These are phyloP conservation scores for Erpetoichthys calabaricus DNA, from an alignment of 2,797 vertebrate species.

Conservation along the genomic window DNA sequence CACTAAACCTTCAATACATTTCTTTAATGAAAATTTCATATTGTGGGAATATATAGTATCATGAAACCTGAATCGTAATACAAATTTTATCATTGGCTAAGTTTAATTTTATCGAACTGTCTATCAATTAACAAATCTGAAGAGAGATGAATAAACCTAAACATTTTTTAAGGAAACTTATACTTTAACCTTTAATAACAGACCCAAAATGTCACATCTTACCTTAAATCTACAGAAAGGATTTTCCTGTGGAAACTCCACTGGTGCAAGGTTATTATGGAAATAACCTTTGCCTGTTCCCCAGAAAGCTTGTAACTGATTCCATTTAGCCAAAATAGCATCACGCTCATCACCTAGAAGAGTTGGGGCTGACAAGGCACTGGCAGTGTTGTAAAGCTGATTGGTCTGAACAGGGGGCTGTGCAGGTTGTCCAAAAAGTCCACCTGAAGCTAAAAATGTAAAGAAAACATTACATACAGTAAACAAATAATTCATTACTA, in stretches of 20 bases:
- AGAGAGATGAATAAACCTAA: neutral
- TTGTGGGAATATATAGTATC: too few relatives aligned
- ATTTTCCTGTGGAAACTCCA: conserved; percentile 91
- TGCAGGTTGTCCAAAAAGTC: conserved; percentile 68
- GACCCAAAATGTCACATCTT: conserved; percentile 5
- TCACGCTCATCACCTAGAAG: conserved; percentile 90
- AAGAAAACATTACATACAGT: conserved; percentile 2
- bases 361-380: conserved; percentile 80
- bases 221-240: conserved; percentile 97
- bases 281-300: conserved; percentile 92
- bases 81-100: too few relatives aligned
- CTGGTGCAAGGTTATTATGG: conserved; percentile 73
- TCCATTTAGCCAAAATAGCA: conserved; percentile 91
- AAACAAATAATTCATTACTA: rapidly evolving
- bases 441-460: conserved; percentile 40
- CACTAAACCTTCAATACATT: too few relatives aligned
- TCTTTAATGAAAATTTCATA: too few relatives aligned
- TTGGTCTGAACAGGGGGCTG: conserved; percentile 67
- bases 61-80: too few relatives aligned
- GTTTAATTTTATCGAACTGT: too few relatives aligned
- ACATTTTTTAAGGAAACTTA: neutral
- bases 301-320: conserved; percentile 97
- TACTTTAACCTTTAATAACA: neutral
- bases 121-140: too few relatives aligned
- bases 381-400: conserved; percentile 87